Evolutionary conservation across 2,888 invertebrate species (phyloP).

Genomic region (Loripinus fragilis): DNA sequence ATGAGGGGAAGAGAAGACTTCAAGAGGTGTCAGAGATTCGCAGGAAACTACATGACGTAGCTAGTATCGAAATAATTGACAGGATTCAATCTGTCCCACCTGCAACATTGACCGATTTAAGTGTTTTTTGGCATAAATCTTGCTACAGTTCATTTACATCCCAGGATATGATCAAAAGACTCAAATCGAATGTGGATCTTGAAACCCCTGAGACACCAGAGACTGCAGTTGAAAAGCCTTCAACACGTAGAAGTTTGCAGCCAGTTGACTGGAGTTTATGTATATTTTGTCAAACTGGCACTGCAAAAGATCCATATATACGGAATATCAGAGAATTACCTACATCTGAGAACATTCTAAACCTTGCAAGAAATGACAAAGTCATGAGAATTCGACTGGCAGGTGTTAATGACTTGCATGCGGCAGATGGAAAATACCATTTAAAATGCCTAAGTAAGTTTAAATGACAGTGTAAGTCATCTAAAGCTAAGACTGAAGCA

Average conservation of each 20-base stretch:
- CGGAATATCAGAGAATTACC: neutral
- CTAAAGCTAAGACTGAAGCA: neutral
- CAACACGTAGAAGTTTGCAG: slow-evolving; percentile 12
- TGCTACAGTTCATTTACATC: slow-evolving; percentile 30
- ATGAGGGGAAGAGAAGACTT: slow-evolving; percentile 15
- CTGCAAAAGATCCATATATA: neutral
- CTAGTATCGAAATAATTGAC: slow-evolving; percentile 6
- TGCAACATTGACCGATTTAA: neutral
- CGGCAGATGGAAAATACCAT: slow-evolving; percentile 20
- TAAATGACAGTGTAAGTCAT: neutral
- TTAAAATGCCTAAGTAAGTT: slow-evolving; percentile 12
- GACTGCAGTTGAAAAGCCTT: neutral
- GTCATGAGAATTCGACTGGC: slow-evolving; percentile 26
- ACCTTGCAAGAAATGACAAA: neutral
- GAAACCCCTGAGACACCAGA: neutral
- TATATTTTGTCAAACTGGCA: slow-evolving; percentile 25
- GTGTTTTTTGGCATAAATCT: slow-evolving; percentile 22
- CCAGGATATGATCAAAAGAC: neutral
- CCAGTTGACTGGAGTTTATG: slow-evolving; percentile 10
- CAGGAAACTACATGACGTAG: slow-evolving; percentile 9
- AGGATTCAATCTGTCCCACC: neutral
- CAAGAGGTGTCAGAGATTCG: slow-evolving; percentile 1
- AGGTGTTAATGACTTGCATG: slow-evolving; percentile 21
- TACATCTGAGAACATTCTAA: slow-evolving; percentile 10
- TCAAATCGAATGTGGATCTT: neutral